Conservation (phyloP, 2,113 vertebrate genomes). For the Damaliscus lunatus region DNA sequence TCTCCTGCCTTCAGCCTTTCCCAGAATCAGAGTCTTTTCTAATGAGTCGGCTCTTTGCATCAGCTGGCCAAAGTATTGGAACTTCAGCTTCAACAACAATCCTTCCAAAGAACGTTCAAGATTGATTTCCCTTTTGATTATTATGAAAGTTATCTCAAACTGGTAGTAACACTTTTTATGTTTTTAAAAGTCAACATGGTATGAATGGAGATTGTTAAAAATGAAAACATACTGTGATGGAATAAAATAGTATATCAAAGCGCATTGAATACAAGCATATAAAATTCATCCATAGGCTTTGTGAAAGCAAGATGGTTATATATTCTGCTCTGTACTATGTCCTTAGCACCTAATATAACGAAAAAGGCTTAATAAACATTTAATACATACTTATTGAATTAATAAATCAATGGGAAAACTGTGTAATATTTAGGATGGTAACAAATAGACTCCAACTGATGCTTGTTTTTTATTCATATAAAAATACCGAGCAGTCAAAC, state of each 20-base stretch:
- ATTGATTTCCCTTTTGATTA: background rate
- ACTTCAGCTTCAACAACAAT: background rate
- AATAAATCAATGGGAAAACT: background rate
- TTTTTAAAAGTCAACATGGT: background rate
- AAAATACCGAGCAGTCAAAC: background rate
- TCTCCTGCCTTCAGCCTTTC: background rate
- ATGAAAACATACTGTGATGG: background rate
- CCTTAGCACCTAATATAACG: background rate
- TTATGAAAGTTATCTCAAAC: background rate
- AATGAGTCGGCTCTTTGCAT: rapidly evolving
- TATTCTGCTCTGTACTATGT: background rate
- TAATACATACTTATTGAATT: background rate
- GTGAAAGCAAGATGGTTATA: background rate
- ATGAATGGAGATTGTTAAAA: background rate
- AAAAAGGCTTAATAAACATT: background rate
- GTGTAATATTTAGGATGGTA: background rate
- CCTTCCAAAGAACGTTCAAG: background rate
- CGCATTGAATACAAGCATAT: background rate
- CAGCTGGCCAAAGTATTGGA: background rate
- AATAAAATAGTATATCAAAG: background rate
- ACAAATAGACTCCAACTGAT: background rate
- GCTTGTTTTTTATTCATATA: background rate
- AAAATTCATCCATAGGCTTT: background rate
- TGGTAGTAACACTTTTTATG: background rate
- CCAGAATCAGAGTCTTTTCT: background rate